Evolutionary conservation across 2,797 vertebrate genomes (phyloP).

Genomic region (Varecia variegata): DNA sequence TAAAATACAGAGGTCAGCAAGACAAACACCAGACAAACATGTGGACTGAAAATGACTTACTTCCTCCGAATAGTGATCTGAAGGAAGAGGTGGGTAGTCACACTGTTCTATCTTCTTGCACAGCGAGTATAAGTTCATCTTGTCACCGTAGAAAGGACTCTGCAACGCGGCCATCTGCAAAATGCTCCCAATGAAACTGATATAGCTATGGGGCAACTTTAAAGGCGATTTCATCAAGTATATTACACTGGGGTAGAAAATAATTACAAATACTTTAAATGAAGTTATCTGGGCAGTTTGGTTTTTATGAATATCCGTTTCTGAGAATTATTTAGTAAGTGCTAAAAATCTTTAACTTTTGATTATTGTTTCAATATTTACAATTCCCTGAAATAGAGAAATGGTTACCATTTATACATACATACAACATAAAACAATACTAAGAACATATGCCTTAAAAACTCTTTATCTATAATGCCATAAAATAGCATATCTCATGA

Average conservation of each 20-base stretch:
- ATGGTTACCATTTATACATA: neutral
- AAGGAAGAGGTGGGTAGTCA: conserved; percentile 98
- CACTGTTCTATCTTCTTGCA: conserved; percentile 99
- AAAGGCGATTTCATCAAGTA: neutral
- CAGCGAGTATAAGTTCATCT: conserved; percentile 98
- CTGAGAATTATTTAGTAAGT: neutral
- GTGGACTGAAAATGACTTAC: conserved; percentile 82
- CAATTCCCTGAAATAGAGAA: neutral
- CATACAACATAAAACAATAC: neutral
- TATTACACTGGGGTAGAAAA: neutral
- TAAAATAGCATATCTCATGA: neutral
- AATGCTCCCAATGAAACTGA: conserved; percentile 70
- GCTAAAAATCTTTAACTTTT: neutral
- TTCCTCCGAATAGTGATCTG: conserved; percentile 98
- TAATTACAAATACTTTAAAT: neutral
- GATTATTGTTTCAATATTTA: neutral
- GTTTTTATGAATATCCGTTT: neutral
- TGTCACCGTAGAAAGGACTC: conserved; percentile 98
- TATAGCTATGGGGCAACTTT: conserved; percentile 28
- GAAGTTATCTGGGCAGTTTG: neutral
- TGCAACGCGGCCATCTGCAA: conserved; percentile 97
- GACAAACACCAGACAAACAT: neutral
- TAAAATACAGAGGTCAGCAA: neutral
- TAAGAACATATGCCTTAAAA: neutral
- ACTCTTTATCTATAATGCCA: neutral